Conservation (phyloP, 37 sponge, comb jelly and placozoan genomes). For the Aphrocallistes beatrix region DNA sequence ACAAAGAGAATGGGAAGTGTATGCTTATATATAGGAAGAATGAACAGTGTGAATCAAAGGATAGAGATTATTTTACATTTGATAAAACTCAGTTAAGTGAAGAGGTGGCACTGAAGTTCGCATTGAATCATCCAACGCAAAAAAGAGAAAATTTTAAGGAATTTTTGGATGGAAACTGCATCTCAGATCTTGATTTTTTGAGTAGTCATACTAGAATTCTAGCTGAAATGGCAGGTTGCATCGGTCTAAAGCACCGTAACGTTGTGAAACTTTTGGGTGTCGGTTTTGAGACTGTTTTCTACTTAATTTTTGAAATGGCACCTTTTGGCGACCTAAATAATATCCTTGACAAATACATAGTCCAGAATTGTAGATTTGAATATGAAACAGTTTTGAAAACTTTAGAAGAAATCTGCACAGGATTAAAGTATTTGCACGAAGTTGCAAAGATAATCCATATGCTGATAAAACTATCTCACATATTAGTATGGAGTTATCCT, state of each 20-base stretch:
- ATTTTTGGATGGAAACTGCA: background rate
- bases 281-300: background rate
- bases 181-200: background rate
- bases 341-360: background rate
- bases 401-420: background rate
- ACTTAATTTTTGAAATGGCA: background rate
- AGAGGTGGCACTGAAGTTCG: background rate
- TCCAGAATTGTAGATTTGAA: background rate
- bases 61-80: too few relatives aligned
- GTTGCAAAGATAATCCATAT: background rate
- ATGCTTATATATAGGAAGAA: too few relatives aligned
- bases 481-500: background rate
- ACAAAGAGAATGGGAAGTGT: too few relatives aligned
- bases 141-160: background rate
- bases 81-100: too few relatives aligned
- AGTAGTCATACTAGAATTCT: background rate
- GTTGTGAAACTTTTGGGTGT: background rate
- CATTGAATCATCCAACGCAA: background rate
- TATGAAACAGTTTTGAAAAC: background rate
- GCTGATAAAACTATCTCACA: background rate
- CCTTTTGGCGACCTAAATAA: background rate
- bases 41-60: too few relatives aligned
- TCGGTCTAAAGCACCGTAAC: background rate
- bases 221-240: background rate
- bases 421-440: background rate